Evolutionary conservation across 1,140 invertebrate species (phyloP).

Genomic region (Xylocopa sonorina): DNA sequence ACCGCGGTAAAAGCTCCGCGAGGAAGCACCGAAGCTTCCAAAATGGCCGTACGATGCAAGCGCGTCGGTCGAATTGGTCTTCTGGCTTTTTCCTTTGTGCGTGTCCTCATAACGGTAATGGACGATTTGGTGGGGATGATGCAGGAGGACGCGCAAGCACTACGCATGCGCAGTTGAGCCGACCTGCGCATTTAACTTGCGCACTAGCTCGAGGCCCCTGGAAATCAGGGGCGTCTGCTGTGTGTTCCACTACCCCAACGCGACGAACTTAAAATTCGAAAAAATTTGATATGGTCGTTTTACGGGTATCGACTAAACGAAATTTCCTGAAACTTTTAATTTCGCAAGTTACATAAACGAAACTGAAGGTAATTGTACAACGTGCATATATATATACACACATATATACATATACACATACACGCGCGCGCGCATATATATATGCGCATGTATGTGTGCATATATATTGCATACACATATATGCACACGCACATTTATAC

Average conservation of each 20-base stretch:
- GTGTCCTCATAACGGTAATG: slow-evolving; percentile 77
- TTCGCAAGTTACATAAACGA: neutral
- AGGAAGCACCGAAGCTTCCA: slow-evolving; percentile 80
- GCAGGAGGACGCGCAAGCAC: slow-evolving; percentile 76
- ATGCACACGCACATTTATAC: no score
- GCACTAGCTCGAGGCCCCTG: slow-evolving; percentile 50
- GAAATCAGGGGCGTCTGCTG: slow-evolving; percentile 69
- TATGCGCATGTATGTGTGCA: no score
- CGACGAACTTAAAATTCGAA: neutral
- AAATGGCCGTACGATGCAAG: slow-evolving; percentile 82
- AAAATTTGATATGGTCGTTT: no score
- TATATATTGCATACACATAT: no score
- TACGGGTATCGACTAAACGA: no score
- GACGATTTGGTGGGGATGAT: slow-evolving; percentile 71
- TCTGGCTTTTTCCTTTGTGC: slow-evolving; percentile 80
- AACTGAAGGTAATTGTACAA: no score
- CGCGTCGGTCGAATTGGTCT: slow-evolving; percentile 75
- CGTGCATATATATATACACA: neutral
- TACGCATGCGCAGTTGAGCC: slow-evolving; percentile 75
- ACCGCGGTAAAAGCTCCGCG: slow-evolving; percentile 74
- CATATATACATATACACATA: no score
- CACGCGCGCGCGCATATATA: no score
- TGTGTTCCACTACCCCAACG: slow-evolving; percentile 29
- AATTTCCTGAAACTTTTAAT: no score
- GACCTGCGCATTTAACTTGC: slow-evolving; percentile 65